A percentile compares a stretch with the other conserved stretches of the same genome.
phyloP scores from a whole-genome alignment of 2,888 invertebrate species.

The Zygothrica quintamaculata region DNA sequence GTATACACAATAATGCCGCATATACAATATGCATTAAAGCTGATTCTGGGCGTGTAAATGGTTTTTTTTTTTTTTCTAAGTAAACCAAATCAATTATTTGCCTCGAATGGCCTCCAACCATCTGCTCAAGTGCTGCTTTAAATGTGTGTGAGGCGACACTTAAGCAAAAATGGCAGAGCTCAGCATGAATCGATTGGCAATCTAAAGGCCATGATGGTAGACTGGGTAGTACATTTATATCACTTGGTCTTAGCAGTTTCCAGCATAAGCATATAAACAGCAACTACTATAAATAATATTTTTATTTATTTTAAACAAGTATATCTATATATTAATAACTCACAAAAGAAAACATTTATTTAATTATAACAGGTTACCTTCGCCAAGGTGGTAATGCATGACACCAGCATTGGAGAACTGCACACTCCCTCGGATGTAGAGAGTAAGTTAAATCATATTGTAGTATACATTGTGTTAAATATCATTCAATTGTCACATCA shows the following conservation, averaged over 20 bases:
- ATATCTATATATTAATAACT: too few relatives aligned
- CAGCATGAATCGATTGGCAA: constrained; percentile 56
- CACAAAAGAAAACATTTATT: background rate
- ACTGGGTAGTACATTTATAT: constrained; percentile 6
- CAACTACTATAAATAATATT: constrained; percentile 11
- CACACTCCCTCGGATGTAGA: constrained; percentile 72
- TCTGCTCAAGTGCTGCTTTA: constrained; percentile 37
- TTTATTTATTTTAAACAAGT: constrained; percentile 12
- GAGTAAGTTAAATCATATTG: constrained; percentile 62
- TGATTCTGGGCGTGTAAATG: constrained; percentile 1
- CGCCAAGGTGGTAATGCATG: constrained; percentile 86
- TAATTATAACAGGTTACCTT: constrained; percentile 87
- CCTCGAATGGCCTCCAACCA: constrained; percentile 32
- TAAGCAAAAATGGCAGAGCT: constrained; percentile 49
- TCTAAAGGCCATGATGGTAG: constrained; percentile 4
- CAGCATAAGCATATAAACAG: background rate
- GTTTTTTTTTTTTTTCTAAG: too few relatives aligned
- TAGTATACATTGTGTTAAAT: constrained; percentile 23
- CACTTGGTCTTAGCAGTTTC: too few relatives aligned
- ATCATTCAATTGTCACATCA: constrained; percentile 29
- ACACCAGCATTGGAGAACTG: constrained; percentile 82
- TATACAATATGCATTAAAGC: background rate
- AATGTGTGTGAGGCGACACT: constrained; percentile 30
- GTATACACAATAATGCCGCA: too few relatives aligned
- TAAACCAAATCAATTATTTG: constrained; percentile 20